Evolutionary conservation across 2,888 invertebrate genomes (phyloP).

Genomic region (Aleiodes alternator): DNA sequence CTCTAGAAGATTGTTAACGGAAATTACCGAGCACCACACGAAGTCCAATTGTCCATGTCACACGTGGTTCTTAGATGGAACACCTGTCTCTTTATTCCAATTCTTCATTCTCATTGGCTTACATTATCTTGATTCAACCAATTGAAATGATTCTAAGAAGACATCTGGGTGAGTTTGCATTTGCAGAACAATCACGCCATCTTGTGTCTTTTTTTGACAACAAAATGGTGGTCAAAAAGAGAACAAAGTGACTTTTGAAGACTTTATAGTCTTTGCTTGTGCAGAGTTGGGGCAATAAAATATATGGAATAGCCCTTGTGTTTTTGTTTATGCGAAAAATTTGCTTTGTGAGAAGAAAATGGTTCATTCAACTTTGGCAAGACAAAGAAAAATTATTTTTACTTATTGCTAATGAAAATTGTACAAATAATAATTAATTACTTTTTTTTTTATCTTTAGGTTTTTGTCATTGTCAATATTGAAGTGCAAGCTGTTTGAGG

Average conservation of each 20-base stretch:
- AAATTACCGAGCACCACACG: constrained; percentile 32
- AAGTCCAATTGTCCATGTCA: constrained; percentile 36
- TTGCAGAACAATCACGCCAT: neutral
- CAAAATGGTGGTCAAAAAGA: neutral
- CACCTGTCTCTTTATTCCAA: constrained; percentile 37
- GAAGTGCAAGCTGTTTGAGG: too few species aligned
- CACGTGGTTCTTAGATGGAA: constrained; percentile 27
- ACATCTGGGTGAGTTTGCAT: constrained; percentile 1
- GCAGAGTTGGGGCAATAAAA: neutral
- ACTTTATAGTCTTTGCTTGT: neutral
- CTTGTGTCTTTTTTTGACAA: constrained; percentile 6
- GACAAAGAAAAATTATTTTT: constrained; percentile 17
- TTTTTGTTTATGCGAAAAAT: constrained; percentile 36
- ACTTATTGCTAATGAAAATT: neutral
- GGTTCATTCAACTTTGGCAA: constrained; percentile 37
- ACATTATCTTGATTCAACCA: neutral
- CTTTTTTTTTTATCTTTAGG: neutral
- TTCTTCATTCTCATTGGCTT: constrained; percentile 19
- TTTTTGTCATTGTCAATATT: neutral
- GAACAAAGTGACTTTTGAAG: neutral
- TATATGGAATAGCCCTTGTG: constrained; percentile 6
- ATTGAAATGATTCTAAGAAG: neutral
- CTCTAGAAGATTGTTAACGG: constrained; percentile 18
- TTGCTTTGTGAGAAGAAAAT: constrained; percentile 31
- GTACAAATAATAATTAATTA: neutral